Evolutionary conservation across 2,797 vertebrate genomes (phyloP).

Genomic region (Mormyrus hasselquistii): DNA sequence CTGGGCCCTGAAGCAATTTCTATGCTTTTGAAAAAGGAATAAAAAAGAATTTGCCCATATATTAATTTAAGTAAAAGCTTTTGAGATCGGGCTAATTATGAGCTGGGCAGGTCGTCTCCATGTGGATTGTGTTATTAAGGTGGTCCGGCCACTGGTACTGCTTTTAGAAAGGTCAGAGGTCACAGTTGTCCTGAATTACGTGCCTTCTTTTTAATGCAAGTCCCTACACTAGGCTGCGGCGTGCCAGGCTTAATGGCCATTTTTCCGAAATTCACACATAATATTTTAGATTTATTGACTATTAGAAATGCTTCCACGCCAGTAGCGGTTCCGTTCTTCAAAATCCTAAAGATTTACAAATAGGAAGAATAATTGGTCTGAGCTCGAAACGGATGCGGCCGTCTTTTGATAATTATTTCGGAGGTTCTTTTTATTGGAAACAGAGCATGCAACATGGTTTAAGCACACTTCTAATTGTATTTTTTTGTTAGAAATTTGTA

Average conservation of each 20-base stretch:
- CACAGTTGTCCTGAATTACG: conserved; percentile 98
- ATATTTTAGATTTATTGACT: conserved; percentile 99
- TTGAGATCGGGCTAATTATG: conserved; percentile 64
- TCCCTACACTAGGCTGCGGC: conserved; percentile 74
- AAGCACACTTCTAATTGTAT: conserved; percentile 29
- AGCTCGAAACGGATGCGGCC: conserved; percentile 49
- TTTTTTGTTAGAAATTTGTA: conserved; percentile 35
- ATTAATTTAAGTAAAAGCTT: conserved; percentile 65
- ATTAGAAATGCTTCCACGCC: conserved; percentile 88
- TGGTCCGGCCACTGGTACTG: conserved; percentile 74
- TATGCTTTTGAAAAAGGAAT: conserved; percentile 23
- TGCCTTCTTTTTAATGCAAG: conserved; percentile 70
- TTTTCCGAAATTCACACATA: conserved; percentile 95
- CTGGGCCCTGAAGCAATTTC: conserved; percentile 43
- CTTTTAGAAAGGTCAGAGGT: conserved; percentile 84
- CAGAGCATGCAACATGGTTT: conserved; percentile 31
- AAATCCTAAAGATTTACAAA: conserved; percentile 74
- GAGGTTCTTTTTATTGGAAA: conserved; percentile 61
- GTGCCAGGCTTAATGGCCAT: conserved; percentile 88
- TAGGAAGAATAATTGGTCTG: conserved; percentile 76
- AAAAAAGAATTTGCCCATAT: conserved; percentile 45
- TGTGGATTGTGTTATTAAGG: conserved; percentile 75
- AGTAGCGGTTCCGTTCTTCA: conserved; percentile 79
- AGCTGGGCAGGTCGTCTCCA: conserved; percentile 64
- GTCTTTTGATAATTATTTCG: conserved; percentile 44